These are phyloP conservation scores for Odiellus spinosus DNA, from an alignment of 2,888 invertebrate genomes.

Conservation along the genomic window DNA sequence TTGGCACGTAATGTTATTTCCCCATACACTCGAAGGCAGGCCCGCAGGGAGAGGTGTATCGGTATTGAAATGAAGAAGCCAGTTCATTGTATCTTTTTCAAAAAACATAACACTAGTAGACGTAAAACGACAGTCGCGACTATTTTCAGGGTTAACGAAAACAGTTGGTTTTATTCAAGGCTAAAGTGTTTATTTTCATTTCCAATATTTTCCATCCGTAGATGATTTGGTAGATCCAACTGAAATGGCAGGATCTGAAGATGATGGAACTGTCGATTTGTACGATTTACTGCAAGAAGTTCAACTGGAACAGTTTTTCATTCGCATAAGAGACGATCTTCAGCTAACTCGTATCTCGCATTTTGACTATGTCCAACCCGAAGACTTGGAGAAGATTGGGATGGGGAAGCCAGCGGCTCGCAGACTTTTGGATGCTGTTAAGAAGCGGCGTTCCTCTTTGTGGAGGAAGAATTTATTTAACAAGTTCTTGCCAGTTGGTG, in stretches of 20 bases:
- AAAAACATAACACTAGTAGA: no score
- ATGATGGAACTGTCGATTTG: conserved; percentile 47
- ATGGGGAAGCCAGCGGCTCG: conserved; percentile 84
- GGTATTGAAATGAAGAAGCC: no score
- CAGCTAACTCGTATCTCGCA: conserved; percentile 81
- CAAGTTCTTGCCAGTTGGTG: conserved; percentile 9
- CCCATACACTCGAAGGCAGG: no score
- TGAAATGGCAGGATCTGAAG: conserved; percentile 11
- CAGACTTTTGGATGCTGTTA: conserved; percentile 75
- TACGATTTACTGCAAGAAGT: conserved; percentile 72
- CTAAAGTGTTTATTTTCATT: background rate
- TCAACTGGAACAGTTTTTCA: conserved; percentile 78
- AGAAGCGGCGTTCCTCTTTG: conserved; percentile 45
- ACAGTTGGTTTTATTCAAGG: no score
- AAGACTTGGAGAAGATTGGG: conserved; percentile 86
- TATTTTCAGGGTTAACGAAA: no score
- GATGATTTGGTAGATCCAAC: background rate
- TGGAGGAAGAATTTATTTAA: conserved; percentile 17
- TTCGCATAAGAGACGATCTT: conserved; percentile 74
- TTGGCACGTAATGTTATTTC: no score
- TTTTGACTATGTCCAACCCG: conserved; percentile 90
- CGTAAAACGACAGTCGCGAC: no score
- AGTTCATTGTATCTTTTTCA: no score
- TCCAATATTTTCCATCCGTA: background rate
- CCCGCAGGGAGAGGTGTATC: no score